Percentiles rank a stretch among this genome's conserved stretches.
phyloP scores from a whole-genome alignment of 2,888 invertebrate species.

The Troides oblongomaculatus region DNA sequence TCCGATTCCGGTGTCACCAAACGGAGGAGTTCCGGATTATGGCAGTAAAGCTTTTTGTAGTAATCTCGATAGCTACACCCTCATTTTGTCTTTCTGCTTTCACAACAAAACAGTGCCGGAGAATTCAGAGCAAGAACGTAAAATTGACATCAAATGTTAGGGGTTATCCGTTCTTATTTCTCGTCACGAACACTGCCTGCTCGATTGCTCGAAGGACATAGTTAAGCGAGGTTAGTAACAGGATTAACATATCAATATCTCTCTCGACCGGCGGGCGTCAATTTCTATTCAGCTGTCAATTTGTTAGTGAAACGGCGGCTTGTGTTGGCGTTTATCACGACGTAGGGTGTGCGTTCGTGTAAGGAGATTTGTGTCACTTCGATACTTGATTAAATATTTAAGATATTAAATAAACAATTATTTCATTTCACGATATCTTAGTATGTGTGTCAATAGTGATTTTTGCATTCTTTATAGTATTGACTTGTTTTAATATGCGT shows the following conservation, averaged over 20 bases:
- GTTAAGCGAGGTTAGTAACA: constrained; percentile 24
- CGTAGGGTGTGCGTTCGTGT: constrained; percentile 1
- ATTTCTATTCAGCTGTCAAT: constrained; percentile 28
- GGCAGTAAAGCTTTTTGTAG: too few species aligned
- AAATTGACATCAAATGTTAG: background rate
- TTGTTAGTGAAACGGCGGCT: constrained; percentile 22
- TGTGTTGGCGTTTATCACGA: constrained; percentile 5
- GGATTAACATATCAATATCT: constrained; percentile 27
- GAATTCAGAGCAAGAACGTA: background rate
- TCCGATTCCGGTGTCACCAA: too few species aligned
- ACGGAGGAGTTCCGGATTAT: too few species aligned
- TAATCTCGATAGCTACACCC: too few species aligned
- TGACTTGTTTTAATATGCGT: too few species aligned
- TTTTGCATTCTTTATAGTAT: too few species aligned
- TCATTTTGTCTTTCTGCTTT: too few species aligned
- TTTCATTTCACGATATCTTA: too few species aligned
- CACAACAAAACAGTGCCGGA: too few species aligned
- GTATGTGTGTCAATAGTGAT: too few species aligned
- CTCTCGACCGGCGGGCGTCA: constrained; percentile 24
- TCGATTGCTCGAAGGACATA: constrained; percentile 21
- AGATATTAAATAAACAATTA: background rate
- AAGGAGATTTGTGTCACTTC: constrained; percentile 1
- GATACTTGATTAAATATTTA: background rate
- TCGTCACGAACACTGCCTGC: constrained; percentile 6
- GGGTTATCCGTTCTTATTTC: constrained; percentile 8